These are phyloP conservation scores for Bradynema listronoti DNA, from an alignment of 1,140 invertebrate genomes.

Conservation along the genomic window DNA sequence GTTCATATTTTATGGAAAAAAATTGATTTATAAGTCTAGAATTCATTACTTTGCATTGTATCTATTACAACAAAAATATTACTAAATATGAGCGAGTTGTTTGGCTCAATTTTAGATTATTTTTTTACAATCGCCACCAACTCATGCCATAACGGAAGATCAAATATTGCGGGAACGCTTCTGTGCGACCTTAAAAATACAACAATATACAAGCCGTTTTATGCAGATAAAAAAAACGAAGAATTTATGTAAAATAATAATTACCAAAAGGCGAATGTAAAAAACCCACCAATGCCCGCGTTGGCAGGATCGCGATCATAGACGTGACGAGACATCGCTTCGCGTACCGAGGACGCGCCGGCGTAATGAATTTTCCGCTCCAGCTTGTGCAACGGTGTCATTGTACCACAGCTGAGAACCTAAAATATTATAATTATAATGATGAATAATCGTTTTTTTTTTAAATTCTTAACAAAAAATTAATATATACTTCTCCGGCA, in stretches of 20 bases:
- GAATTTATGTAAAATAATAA: constrained; percentile 5
- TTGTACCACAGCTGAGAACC: constrained; percentile 32
- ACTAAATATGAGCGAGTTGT: no score
- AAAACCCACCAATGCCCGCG: constrained; percentile 27
- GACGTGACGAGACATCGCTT: constrained; percentile 37
- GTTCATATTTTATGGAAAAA: no score
- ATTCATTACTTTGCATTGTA: no score
- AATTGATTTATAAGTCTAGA: no score
- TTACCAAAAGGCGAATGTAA: neutral
- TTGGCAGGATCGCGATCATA: constrained; percentile 41
- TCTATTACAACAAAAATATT: no score
- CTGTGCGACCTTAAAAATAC: constrained; percentile 17
- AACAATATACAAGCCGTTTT: neutral
- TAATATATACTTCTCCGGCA: constrained; percentile 27
- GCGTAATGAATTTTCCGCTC: constrained; percentile 31
- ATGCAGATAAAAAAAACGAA: neutral
- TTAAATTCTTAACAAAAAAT: constrained; percentile 9
- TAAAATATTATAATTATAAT: constrained; percentile 20
- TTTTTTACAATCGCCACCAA: constrained; percentile 33
- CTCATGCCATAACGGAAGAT: constrained; percentile 28
- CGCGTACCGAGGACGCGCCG: constrained; percentile 26
- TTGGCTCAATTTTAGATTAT: no score
- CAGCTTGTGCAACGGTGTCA: constrained; percentile 23
- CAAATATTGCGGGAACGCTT: constrained; percentile 21
- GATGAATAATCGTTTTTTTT: neutral